Conservation (phyloP, 2,797 vertebrate genomes). For the Micrastur ruficollis region DNA sequence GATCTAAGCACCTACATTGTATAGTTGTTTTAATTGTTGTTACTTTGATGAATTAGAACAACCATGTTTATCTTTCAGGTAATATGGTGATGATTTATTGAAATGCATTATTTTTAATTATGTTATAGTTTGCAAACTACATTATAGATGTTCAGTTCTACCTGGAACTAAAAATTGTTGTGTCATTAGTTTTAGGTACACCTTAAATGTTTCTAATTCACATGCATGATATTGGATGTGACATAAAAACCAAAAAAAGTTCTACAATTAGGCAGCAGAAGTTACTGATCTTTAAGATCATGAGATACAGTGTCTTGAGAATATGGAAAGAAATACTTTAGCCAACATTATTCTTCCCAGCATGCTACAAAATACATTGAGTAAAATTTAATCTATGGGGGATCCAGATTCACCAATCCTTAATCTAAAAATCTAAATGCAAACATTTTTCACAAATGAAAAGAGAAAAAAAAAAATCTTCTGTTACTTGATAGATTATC, state of each 20-base stretch:
- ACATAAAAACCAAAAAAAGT: no score
- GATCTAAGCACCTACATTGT: neutral
- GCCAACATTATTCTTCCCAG: neutral
- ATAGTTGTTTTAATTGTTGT: neutral
- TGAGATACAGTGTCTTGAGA: neutral
- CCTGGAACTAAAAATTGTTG: neutral
- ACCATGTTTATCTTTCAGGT: neutral
- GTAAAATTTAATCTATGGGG: neutral
- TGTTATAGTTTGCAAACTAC: neutral
- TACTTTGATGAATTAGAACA: neutral
- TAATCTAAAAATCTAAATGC: neutral
- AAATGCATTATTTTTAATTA: neutral
- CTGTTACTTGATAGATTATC: neutral
- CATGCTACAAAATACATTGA: neutral
- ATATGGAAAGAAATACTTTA: neutral
- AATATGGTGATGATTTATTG: neutral
- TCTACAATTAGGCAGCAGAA: neutral
- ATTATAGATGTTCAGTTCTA: neutral
- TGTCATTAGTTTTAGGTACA: neutral
- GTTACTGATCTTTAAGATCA: neutral
- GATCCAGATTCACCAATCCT: neutral
- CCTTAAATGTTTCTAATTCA: neutral
- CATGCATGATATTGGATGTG: neutral
- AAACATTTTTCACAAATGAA: neutral
- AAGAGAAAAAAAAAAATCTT: neutral